Evolutionary conservation across 2,797 vertebrate genomes (phyloP).

Genomic region (Gallinago solitaria): DNA sequence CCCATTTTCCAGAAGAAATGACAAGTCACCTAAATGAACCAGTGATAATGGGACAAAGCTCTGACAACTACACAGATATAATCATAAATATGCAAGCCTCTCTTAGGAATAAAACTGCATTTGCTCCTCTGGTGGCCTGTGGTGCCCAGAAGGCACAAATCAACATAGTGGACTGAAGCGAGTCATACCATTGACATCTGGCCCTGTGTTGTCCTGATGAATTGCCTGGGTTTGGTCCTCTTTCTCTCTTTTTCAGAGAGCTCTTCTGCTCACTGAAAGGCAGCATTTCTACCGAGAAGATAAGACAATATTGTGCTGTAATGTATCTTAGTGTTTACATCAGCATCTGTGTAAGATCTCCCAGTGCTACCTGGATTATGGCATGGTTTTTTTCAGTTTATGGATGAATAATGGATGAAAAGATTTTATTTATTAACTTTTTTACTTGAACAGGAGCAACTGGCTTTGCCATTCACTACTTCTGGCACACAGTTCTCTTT

Average conservation of each 20-base stretch:
- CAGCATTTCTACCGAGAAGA: neutral
- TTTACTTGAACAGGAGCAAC: neutral
- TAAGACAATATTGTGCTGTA: neutral
- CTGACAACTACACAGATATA: neutral
- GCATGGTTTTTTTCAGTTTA: neutral
- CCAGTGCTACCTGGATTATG: neutral
- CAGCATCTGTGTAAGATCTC: neutral
- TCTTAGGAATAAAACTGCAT: neutral
- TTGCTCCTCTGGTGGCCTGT: neutral
- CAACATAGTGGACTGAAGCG: neutral
- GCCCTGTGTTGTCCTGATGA: neutral
- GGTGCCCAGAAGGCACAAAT: neutral
- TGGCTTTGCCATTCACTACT: neutral
- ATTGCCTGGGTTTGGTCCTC: neutral
- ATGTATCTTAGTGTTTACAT: neutral
- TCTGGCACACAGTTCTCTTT: neutral
- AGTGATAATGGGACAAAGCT: neutral
- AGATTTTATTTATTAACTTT: neutral
- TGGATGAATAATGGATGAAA: neutral
- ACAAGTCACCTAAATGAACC: neutral
- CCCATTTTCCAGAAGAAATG: neutral
- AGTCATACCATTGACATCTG: neutral
- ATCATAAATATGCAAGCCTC: neutral
- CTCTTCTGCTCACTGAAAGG: neutral
- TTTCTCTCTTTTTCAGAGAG: no score